phyloP scores from a whole-genome alignment of 2,113 vertebrate genomes.

The Dasyurus viverrinus region DNA sequence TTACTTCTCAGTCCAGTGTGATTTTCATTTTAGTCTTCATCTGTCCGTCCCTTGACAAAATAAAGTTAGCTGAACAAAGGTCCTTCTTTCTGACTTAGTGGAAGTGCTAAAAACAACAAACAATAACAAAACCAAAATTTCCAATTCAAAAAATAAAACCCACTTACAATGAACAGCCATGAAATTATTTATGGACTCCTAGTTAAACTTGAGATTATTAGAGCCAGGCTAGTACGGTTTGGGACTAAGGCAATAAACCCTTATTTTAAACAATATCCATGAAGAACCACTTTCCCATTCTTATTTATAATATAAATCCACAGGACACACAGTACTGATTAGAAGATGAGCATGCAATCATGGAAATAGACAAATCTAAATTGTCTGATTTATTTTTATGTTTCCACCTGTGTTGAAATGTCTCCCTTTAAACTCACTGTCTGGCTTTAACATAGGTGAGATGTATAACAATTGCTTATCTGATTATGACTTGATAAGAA shows the following conservation, averaged over 20 bases:
- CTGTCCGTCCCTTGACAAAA: background rate
- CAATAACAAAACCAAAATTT: background rate
- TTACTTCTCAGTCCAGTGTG: background rate
- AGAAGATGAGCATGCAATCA: slow-evolving; percentile 3
- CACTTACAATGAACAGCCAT: slow-evolving; percentile 4
- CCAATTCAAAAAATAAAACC: slow-evolving; percentile 6
- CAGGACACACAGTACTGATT: background rate
- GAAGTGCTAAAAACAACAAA: background rate
- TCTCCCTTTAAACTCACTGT: background rate
- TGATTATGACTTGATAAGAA: background rate
- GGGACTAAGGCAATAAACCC: background rate
- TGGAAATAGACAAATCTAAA: slow-evolving; percentile 39
- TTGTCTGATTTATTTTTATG: background rate
- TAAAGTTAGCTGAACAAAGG: slow-evolving; percentile 4
- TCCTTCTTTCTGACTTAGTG: slow-evolving; percentile 1
- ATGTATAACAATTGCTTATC: background rate
- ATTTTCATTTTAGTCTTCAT: background rate
- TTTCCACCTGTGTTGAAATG: background rate
- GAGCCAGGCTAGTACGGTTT: background rate
- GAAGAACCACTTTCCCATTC: background rate
- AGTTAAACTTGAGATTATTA: slow-evolving; percentile 19
- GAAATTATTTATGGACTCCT: slow-evolving; percentile 26
- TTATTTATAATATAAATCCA: slow-evolving; percentile 43
- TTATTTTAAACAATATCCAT: slow-evolving; percentile 15
- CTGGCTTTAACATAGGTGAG: background rate